Evolutionary conservation across 2,113 vertebrate species (phyloP).

Genomic region (Spea multiplicata): DNA sequence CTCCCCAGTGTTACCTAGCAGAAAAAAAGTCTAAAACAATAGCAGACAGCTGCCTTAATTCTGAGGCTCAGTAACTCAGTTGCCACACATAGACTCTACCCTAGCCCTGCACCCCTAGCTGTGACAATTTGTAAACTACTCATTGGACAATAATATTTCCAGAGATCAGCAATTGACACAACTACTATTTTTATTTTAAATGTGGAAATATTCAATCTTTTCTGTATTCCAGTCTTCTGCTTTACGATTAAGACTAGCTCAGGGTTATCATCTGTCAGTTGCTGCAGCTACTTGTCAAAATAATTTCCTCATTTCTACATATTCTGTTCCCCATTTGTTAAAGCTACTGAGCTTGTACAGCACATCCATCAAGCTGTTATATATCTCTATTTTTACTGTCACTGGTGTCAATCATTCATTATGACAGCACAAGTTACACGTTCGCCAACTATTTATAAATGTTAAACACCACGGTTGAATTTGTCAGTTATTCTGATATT

Average conservation of each 20-base stretch:
- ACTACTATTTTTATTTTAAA: too few relatives aligned
- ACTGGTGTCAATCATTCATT: constrained; percentile 40
- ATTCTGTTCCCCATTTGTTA: constrained; percentile 40
- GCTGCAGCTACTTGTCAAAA: constrained; percentile 34
- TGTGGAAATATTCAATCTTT: too few relatives aligned
- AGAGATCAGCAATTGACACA: too few relatives aligned
- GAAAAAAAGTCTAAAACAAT: too few relatives aligned
- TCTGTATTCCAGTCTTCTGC: too few relatives aligned
- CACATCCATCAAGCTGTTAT: constrained; percentile 25
- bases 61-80: too few relatives aligned
- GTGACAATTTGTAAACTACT: too few relatives aligned
- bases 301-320: constrained; percentile 34
- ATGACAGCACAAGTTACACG: constrained; percentile 27
- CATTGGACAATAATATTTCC: too few relatives aligned
- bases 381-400: constrained; percentile 36
- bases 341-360: constrained; percentile 28
- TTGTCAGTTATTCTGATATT: constrained; percentile 11
- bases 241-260: background rate
- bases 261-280: constrained; percentile 19
- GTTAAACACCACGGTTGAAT: constrained; percentile 3
- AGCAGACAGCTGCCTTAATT: too few relatives aligned
- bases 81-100: too few relatives aligned
- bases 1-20: too few relatives aligned
- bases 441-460: constrained; percentile 29
- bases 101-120: too few relatives aligned